Base-by-base conservation (phyloP, 2,888 invertebrate genomes). In the Epistrophe eligans region DNA sequence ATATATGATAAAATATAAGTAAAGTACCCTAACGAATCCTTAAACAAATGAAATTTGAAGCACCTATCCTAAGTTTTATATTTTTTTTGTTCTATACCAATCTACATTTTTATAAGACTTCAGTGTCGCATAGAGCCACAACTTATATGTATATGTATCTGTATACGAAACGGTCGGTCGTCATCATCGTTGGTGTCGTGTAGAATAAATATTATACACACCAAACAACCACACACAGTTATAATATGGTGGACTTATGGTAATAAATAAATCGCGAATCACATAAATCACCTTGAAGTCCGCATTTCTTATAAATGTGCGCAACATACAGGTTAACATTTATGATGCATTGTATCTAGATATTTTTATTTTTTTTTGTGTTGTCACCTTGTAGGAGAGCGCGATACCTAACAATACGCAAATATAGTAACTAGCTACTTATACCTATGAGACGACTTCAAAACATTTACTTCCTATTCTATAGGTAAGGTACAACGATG, bases 201-300 rank as follows among this genome's bases (percentile, higher is more conserved):
- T 48, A 35, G 45, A 45, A 28, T 58, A 70, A 45, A 28, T 58
- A 70, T 64, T 71, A 7, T 32, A 52, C 32, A 80, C 77, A 76
- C 66, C 77, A 85, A 77, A 74, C 76, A 43, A 64, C 71, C 70
- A 76, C 66, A 70, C 70, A 70, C 52, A 70, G 70, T 70, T 32
- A 43, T 35, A 28, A 19, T 70, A 40, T 57, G 62, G 74, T 74
- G 77, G 84, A 90, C 89, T 91, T 90, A 90, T 87, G 89, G 91
- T 90, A 89, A 92, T 92, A 92, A 92, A 92, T 91, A 91, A 90
- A 79, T 88, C 89, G 89, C 91, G 91, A 90, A 91, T 92, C 92
- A 91, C 92, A 92, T 92, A 92, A 92, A 92, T 92, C 92, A 92
- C 91, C 90, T 91, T 91, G 90, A 91, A 91, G 91, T 92, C 87